Conservation (phyloP, 2,113 vertebrate species). For the Stercorarius parasiticus region DNA sequence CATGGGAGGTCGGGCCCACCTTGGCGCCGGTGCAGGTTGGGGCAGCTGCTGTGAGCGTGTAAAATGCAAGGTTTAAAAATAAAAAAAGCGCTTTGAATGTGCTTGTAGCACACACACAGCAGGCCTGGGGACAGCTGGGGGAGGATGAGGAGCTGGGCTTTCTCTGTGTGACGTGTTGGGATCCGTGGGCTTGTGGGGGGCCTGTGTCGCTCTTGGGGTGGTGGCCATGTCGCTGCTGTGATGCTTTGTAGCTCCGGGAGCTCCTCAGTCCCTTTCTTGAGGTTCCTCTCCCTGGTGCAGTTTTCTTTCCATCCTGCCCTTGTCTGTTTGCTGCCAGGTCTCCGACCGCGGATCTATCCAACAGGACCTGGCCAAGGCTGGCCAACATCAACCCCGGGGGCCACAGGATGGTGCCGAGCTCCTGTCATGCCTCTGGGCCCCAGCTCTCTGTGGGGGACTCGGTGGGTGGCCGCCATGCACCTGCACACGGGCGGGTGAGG, state of each 20-base stretch:
- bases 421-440: neutral
- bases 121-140: neutral
- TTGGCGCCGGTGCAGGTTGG: neutral
- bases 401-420: neutral
- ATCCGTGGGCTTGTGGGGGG: neutral
- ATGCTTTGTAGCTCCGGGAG: neutral
- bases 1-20: neutral
- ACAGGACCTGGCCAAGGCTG: neutral
- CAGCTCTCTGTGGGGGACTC: no score
- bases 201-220: neutral
- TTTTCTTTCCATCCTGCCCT: neutral
- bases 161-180: neutral
- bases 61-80: neutral
- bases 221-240: neutral
- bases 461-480: rapidly evolving
- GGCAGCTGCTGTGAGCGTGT: neutral
- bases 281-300: neutral
- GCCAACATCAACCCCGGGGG: rapidly evolving
- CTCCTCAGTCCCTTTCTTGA: rapidly evolving
- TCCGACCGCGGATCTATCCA: neutral
- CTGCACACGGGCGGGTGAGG: neutral
- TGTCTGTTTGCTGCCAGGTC: neutral
- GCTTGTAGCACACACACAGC: neutral
- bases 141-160: neutral
- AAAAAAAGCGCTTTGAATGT: neutral